Conservation (phyloP, 1,140 invertebrate species). For the Cydia pomonella region DNA sequence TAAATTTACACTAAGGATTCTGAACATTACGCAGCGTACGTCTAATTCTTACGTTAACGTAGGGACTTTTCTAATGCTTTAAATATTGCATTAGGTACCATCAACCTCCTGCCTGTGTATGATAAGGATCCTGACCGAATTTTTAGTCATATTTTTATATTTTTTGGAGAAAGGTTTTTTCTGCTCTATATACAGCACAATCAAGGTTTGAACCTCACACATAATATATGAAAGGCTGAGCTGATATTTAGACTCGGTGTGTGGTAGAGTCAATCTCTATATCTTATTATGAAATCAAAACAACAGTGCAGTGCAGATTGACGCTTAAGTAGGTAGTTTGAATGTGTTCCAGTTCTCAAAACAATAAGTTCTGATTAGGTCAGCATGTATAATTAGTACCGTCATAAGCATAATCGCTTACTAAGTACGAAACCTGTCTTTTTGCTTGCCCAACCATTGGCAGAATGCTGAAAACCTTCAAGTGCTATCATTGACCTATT, state of each 20-base stretch:
- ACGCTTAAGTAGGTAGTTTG: background rate
- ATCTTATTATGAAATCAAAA: background rate
- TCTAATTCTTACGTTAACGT: too few species aligned
- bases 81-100: too few species aligned
- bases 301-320: background rate
- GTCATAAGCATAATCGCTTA: constrained; percentile 4
- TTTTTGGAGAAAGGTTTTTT: too few species aligned
- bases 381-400: constrained; percentile 14
- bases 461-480: constrained; percentile 29
- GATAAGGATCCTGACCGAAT: too few species aligned
- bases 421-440: background rate
- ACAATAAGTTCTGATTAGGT: constrained; percentile 9
- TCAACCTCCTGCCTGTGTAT: too few species aligned
- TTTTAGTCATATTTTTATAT: too few species aligned
- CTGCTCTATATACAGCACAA: too few species aligned
- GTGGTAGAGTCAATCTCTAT: background rate
- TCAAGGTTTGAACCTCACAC: too few species aligned
- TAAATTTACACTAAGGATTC: too few species aligned
- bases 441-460: background rate
- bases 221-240: too few species aligned
- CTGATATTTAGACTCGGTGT: constrained; percentile 3
- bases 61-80: too few species aligned
- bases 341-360: constrained; percentile 19
- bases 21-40: too few species aligned
- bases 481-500: constrained; percentile 20